A percentile compares a stretch with the other conserved stretches of the same genome.
These are phyloP conservation scores for Tachuris rubrigastra DNA, from an alignment of 2,113 vertebrate species.

Conservation along the genomic window DNA sequence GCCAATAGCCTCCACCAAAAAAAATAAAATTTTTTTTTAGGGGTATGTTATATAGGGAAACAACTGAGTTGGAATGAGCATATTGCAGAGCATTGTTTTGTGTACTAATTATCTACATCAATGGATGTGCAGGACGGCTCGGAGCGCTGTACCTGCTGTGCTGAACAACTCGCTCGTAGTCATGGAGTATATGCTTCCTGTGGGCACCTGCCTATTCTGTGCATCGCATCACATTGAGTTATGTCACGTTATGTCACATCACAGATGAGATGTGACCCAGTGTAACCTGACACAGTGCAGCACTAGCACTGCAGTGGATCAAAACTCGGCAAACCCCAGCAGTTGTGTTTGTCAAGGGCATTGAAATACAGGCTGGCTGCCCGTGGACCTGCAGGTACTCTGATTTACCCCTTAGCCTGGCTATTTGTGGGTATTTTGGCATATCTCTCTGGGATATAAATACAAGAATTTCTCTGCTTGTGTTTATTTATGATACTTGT, in stretches of 20 bases:
- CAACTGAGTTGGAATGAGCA: conserved; percentile 36
- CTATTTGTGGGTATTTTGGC: conserved; percentile 33
- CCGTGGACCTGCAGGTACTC: not conserved
- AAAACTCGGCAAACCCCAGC: not conserved
- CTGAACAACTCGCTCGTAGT: conserved; percentile 18
- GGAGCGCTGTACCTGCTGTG: conserved; percentile 56
- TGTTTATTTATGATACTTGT: conserved; percentile 71
- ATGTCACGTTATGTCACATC: conserved; percentile 66
- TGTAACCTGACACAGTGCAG: conserved; percentile 41
- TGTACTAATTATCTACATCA: conserved; percentile 65
- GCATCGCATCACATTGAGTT: conserved; percentile 37
- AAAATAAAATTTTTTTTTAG: not conserved
- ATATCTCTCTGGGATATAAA: conserved; percentile 7
- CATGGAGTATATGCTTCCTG: conserved; percentile 47
- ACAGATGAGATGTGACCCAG: conserved; percentile 40
- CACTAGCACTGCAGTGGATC: not conserved
- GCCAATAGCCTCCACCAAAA: not conserved
- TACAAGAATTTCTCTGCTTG: conserved; percentile 37
- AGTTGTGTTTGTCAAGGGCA: not conserved
- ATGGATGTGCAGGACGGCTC: not conserved
- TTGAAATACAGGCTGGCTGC: not conserved
- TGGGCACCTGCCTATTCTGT: conserved; percentile 64
- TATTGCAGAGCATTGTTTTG: not conserved
- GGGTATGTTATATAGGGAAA: not conserved
- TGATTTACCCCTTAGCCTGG: not conserved